phyloP scores from a whole-genome alignment of 2,888 invertebrate genomes.

The Synanthedon vespiformis region DNA sequence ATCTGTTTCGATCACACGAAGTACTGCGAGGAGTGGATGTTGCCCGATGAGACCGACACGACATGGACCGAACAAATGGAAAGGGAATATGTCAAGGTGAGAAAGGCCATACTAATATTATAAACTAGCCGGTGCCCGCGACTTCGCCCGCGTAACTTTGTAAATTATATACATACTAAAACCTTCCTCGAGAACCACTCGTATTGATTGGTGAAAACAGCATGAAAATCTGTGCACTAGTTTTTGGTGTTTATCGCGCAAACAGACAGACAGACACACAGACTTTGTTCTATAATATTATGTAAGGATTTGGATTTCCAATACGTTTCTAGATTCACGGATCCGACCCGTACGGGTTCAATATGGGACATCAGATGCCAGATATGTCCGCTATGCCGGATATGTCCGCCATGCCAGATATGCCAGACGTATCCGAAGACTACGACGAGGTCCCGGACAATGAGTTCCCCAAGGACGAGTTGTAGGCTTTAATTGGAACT shows the following conservation, averaged over 20 bases:
- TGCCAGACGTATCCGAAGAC: conserved; percentile 12
- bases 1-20: conserved; percentile 54
- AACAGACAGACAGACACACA: no score
- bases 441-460: conserved; percentile 12
- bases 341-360: conserved; percentile 59
- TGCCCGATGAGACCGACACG: conserved; percentile 48
- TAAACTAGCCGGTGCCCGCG: no score
- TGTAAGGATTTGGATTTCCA: no score
- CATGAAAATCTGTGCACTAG: no score
- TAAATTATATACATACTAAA: no score
- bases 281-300: no score
- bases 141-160: no score
- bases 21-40: conserved; percentile 64
- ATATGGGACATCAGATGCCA: conserved; percentile 15
- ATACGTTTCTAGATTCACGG: conserved; percentile 40
- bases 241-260: no score
- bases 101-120: neutral
- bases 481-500: conserved; percentile 13
- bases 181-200: no score
- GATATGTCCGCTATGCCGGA: conserved; percentile 2
- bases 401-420: conserved; percentile 12
- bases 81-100: conserved; percentile 43
- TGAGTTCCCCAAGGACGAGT: conserved; percentile 23
- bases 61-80: conserved; percentile 61
- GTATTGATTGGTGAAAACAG: no score